Evolutionary conservation across 2,797 vertebrate species (phyloP).

Genomic region (Poeciliopsis infans): DNA sequence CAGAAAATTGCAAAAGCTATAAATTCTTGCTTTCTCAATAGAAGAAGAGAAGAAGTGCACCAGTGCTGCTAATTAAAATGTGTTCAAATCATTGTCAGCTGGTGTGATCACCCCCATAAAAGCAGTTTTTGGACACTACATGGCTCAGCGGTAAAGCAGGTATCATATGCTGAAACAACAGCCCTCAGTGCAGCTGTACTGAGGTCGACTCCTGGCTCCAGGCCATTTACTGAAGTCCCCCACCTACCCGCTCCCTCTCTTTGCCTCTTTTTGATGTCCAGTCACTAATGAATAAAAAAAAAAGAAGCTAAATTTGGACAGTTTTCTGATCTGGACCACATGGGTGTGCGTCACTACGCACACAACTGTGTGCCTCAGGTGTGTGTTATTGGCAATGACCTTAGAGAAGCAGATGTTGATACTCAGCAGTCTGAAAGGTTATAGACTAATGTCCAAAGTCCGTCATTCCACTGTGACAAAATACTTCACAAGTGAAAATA

Average conservation of each 20-base stretch:
- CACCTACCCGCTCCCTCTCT: background rate
- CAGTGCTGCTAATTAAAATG: background rate
- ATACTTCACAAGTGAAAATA: background rate
- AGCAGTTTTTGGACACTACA: background rate
- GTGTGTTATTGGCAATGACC: background rate
- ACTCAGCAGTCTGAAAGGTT: background rate
- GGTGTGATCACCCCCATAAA: background rate
- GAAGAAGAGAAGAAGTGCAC: background rate
- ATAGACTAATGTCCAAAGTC: background rate
- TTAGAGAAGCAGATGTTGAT: background rate
- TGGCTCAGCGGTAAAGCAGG: background rate
- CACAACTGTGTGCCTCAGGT: no score
- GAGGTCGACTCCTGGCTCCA: background rate
- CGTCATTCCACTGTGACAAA: background rate
- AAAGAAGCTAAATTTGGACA: background rate
- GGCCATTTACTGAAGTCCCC: background rate
- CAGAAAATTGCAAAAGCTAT: background rate
- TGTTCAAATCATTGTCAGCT: background rate
- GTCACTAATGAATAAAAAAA: background rate
- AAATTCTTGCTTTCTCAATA: background rate
- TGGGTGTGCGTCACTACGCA: background rate
- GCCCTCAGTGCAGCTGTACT: background rate
- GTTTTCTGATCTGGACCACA: background rate
- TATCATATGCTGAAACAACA: background rate
- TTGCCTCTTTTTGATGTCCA: background rate